These are phyloP conservation scores for Oscarella lobularis DNA, from an alignment of 37 sponge, comb jelly and placozoan species.

Conservation along the genomic window DNA sequence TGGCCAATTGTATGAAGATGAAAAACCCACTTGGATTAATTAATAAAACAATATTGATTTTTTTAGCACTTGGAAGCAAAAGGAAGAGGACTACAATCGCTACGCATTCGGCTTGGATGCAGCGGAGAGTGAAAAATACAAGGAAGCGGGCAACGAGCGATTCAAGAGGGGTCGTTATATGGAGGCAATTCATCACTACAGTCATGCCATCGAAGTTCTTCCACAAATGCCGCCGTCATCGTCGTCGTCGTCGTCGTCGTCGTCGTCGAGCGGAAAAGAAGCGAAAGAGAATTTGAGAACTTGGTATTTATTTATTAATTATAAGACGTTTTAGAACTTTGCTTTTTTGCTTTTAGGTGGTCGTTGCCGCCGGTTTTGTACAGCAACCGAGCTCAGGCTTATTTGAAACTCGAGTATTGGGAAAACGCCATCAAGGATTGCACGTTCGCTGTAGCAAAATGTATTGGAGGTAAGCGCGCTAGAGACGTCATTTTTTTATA, in stretches of 20 bases:
- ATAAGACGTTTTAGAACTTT: background rate
- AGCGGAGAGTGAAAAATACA: background rate
- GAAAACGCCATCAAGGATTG: background rate
- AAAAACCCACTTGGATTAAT: too few relatives aligned
- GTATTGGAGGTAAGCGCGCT: background rate
- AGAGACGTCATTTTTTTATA: too few relatives aligned
- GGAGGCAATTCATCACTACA: background rate
- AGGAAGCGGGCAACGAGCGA: background rate
- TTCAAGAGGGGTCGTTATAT: background rate
- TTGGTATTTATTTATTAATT: background rate
- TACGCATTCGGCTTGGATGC: background rate
- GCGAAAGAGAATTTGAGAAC: too few relatives aligned
- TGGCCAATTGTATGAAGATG: too few relatives aligned
- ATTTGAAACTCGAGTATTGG: background rate
- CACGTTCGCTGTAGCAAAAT: background rate
- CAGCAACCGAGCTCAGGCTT: background rate
- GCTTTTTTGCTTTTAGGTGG: constrained; percentile 1
- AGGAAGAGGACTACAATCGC: background rate
- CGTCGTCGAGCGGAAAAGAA: background rate
- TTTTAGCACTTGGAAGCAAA: background rate
- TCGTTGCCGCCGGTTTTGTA: background rate
- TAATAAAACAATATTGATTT: too few relatives aligned
- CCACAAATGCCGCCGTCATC: constrained; percentile 21
- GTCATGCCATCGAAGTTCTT: background rate
- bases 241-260: constrained; percentile 10